Evolutionary conservation across 2,888 invertebrate species (phyloP), one percentile per base, ranked within the genome.

Genomic region (Aplocera efformata): DNA sequence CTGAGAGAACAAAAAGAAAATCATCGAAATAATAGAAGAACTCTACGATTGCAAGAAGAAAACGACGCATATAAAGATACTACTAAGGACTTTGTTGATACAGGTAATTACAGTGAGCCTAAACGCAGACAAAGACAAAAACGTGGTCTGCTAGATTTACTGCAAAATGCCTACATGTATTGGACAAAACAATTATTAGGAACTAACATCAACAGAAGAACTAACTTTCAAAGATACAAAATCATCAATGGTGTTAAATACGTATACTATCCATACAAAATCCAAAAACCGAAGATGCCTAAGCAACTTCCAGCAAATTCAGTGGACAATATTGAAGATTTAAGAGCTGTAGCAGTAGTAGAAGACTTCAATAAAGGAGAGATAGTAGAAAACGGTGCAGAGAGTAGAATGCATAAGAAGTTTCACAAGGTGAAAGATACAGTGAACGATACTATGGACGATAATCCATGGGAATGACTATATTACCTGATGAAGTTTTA

Each of bases 381-480:
- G 51, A 84, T 84, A 21, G 56, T 82, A 0, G 84, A 86, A 54
- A 73, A 67, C 0, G 66, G 63, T 0, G 54, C 70, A 0, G 77
- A 81, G 52, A 74, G 74, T 40, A 70, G 81, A 35, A 79, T 73
- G 77, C 65, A 56, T 5, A 74, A 60, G 24, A 80, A 77, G 29
- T 62, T 83, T 32, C 60, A 67, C 24, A 76, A 79, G 51, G 71
- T 84, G 52, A 81, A 79, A 32, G 68, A 81, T 11, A 63, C 67
- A 13, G 63, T 83, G 8, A 79, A 74, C 24, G 78, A 81, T 20
- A 79, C 78, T 0, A 38, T 86, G 1, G 85, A 85, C 1, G 82
- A 84, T 1, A 80, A 80, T 66, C 83, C 84, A 1, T 86, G 85
- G 86, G 68, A 83, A 82, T 88, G 86, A 88, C 86, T 88, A 88